Conservation (phyloP, 2,797 vertebrate species). For the Falco columbarius region DNA sequence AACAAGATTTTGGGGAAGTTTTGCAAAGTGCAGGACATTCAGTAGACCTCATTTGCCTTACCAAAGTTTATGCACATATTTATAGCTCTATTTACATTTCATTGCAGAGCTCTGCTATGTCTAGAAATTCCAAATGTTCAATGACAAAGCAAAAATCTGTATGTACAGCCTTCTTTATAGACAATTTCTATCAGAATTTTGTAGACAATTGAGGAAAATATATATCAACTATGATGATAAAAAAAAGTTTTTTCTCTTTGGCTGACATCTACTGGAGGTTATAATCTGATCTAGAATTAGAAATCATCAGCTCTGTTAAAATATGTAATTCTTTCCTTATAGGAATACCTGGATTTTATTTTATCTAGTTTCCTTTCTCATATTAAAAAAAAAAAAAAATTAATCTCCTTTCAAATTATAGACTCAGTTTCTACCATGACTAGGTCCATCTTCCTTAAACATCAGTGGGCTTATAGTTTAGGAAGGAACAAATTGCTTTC, state of each 20-base stretch:
- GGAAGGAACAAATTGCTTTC: neutral
- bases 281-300: neutral
- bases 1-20: neutral
- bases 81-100: neutral
- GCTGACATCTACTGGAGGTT: neutral
- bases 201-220: neutral
- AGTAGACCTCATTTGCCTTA: neutral
- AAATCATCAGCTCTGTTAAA: neutral
- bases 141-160: neutral
- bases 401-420: neutral
- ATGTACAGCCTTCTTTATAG: neutral
- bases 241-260: neutral
- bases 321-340: constrained; percentile 1
- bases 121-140: neutral
- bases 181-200: neutral
- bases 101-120: neutral
- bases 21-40: neutral
- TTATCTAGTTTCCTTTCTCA: constrained; percentile 26
- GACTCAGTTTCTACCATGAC: neutral
- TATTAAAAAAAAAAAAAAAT: neutral
- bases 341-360: neutral
- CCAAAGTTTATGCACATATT: neutral
- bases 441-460: neutral
- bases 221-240: neutral
- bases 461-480: neutral